Conservation (phyloP, 2,113 vertebrate genomes). For the Hyperopisus bebe region DNA sequence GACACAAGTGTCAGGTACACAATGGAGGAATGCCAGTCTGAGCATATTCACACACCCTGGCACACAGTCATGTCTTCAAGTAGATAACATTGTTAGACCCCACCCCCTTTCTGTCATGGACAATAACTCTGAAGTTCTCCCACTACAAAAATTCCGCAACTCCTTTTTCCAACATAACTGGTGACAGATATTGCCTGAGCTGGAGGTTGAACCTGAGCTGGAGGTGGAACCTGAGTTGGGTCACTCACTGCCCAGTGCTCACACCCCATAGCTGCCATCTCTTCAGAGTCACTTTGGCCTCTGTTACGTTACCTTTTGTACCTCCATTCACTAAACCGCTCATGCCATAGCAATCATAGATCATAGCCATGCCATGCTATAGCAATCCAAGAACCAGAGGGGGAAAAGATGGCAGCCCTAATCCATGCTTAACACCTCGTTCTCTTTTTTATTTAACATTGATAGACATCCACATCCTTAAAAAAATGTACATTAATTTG, state of each 20-base stretch:
- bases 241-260: neutral
- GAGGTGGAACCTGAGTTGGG: neutral
- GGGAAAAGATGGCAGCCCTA: neutral
- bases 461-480: constrained; percentile 27
- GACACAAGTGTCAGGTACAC: neutral
- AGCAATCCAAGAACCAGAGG: neutral
- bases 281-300: neutral
- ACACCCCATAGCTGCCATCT: neutral
- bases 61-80: neutral
- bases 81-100: neutral
- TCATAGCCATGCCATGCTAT: too few relatives aligned
- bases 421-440: neutral
- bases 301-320: neutral
- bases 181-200: neutral
- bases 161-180: neutral
- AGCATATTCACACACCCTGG: neutral
- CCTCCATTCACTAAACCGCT: neutral
- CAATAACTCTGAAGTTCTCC: neutral
- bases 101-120: neutral
- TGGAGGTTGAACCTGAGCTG: neutral
- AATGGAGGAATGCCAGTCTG: neutral
- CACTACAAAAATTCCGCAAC: neutral
- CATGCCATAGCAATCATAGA: neutral
- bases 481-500: constrained; percentile 29
- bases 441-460: constrained; percentile 13